phyloP scores from a whole-genome alignment of 1,140 invertebrate species.

The Archegozetes longisetosus region DNA sequence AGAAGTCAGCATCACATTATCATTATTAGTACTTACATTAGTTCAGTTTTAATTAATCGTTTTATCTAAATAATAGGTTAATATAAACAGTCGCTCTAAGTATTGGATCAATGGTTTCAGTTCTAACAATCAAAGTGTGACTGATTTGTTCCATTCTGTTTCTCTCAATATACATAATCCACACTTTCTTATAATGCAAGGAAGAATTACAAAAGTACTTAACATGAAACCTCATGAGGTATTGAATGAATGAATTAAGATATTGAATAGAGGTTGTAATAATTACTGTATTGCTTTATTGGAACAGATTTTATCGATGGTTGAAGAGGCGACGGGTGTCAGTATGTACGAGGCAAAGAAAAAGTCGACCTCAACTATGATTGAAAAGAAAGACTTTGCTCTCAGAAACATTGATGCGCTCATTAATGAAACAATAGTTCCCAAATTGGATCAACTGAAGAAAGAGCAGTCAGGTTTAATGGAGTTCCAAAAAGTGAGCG shows the following conservation, averaged over 20 bases:
- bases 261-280: constrained; percentile 8
- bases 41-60: neutral
- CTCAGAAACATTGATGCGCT: constrained; percentile 69
- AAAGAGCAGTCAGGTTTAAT: constrained; percentile 67
- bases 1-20: constrained; percentile 41
- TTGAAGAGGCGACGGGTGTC: constrained; percentile 98
- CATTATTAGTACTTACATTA: constrained; percentile 6
- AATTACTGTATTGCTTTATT: constrained; percentile 8
- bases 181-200: constrained; percentile 99
- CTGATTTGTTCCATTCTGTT: constrained; percentile 88
- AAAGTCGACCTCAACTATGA: constrained; percentile 63
- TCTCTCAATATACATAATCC: constrained; percentile 98
- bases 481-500: constrained; percentile 60
- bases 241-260: constrained; percentile 16
- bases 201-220: constrained; percentile 93
- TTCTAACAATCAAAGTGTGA: constrained; percentile 72
- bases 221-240: constrained; percentile 97
- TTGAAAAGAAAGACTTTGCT: constrained; percentile 87
- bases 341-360: constrained; percentile 92
- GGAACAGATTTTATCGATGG: constrained; percentile 77
- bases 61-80: constrained; percentile 29
- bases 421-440: constrained; percentile 63
- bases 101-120: constrained; percentile 87
- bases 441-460: constrained; percentile 68
- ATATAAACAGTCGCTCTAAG: constrained; percentile 47